Evolutionary conservation across 2,888 invertebrate species (phyloP), one percentile per base, ranked within the genome.

Genomic region (Falcaria lacertinaria): DNA sequence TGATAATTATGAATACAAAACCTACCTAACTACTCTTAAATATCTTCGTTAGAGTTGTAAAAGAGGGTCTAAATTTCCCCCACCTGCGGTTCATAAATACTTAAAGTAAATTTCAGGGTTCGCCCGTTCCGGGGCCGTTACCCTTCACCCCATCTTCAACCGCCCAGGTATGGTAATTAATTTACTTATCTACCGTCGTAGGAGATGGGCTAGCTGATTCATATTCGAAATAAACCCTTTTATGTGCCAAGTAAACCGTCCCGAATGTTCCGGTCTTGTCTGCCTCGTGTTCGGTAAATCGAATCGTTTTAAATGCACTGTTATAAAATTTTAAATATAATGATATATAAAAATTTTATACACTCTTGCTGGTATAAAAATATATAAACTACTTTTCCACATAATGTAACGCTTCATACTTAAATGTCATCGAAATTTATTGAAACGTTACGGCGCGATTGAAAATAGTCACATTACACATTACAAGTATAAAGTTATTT

Each of bases 121-220:
- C 32, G 35, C 39, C 38, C 59, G 54, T 59, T 59, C 57, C 57
- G 55, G 62, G 64, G 64, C 64, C 64, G 54, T 53, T 47, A 59
- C 42, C 63, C 43, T 51, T 55, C 63, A 65, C 64, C 69, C 58
- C 63, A 62, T 55, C 54, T 56, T 22, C 32, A 19, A 15, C 34
- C 8, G 15, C 15, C 11, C 34, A 34, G 16, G 52, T 59, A 68
- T 68, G 57, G 59, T 68, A 65, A 68, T 68, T 66, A 62, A 64
- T 54, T 62, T 54, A 67, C 57, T 65, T 60, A 54, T 56, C 48
- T 4, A 37, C 8, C 37, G 22, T 8, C n/a, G 7, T 36, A 7
- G 22, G 35, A 17, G 19, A 19, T 36, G 19, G 36, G 5, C 22
- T 17, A 14, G 19, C 13, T 13, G 5, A 14, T 19, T 22, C 37